A percentile compares a stretch with the other conserved stretches of the same genome.
phyloP scores from a whole-genome alignment of 2,888 invertebrate genomes.

The Apodemia zela region DNA sequence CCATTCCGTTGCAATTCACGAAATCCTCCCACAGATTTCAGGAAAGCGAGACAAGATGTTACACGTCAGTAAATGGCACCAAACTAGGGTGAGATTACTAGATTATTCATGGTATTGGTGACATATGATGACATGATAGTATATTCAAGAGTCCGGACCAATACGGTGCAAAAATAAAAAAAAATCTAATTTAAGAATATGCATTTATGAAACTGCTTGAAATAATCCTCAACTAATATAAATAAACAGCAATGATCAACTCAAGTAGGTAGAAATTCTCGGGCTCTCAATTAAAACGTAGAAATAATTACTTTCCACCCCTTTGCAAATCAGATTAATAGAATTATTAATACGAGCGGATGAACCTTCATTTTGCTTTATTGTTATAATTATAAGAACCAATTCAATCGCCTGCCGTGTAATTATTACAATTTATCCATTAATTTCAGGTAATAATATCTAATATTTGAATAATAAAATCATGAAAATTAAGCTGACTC shows the following conservation, averaged over 20 bases:
- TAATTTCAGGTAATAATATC: neutral
- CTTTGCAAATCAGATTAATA: constrained; percentile 73
- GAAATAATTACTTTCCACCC: constrained; percentile 74
- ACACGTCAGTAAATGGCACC: no score
- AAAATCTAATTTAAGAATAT: no score
- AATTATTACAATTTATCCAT: neutral
- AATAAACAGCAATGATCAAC: constrained; percentile 40
- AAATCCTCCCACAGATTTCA: no score
- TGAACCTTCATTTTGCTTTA: constrained; percentile 22
- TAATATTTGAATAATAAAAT: neutral
- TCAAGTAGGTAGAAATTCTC: constrained; percentile 67
- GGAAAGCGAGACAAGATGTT: no score
- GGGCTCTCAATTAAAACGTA: constrained; percentile 74
- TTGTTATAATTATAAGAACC: constrained; percentile 19
- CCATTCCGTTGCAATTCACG: no score
- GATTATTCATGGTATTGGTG: no score
- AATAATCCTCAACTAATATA: constrained; percentile 16
- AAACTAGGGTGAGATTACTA: no score
- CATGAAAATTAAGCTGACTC: neutral
- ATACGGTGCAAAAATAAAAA: no score
- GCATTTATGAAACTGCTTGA: neutral
- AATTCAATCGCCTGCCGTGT: neutral
- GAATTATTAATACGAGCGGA: constrained; percentile 38
- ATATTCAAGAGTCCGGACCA: no score
- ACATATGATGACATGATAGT: no score